Evolutionary conservation across 1,140 invertebrate genomes (phyloP), one percentile per base, ranked within the genome.

Genomic region (Drosophila burlai): DNA sequence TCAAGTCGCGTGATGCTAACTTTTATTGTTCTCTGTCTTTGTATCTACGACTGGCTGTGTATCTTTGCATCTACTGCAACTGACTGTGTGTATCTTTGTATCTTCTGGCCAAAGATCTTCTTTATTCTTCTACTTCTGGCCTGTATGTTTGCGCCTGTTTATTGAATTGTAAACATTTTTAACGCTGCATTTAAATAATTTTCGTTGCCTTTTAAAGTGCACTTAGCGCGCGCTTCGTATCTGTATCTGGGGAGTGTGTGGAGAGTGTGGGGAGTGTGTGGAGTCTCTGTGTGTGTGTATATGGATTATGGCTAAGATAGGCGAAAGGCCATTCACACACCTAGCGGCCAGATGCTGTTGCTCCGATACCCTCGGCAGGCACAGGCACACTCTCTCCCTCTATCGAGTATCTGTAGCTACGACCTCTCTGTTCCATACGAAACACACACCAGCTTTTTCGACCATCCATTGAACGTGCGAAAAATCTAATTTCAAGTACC

Each of bases 151-250:
- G 63, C 67, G 68, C 74, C 62, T 87, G 83, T 87, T 87, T 87
- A 87, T 87, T 87, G 84, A 89, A 87, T 83, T 89, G 84, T 87
- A 87, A 87, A 87, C 84, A 83, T 89, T 84, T 73, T 87, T 89
- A 87, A 87, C 73, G 84, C 78, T 81, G 84, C 84, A 87, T 89
- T 87, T 89, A 84, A 87, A 87, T 89, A 87, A 74, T 69, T 68
- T 76, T 49, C 47, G 61, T 73, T 75, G 54, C 59, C 59, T 45
- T 42, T 77, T 71, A 79, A 40, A 78, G 59, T 79, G 73, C 64
- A 76, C 74, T 79, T 76, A 59, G 71, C 50, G 54, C 50, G 54
- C 31, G 16, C 31, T 49, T 46, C 16, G 68, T 31, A 43, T 50
- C 21, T 69, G 34, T 54, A 52, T 43, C 36, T 62, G 18, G 1